phyloP scores from a whole-genome alignment of 2,113 vertebrate genomes.

The Neomonachus schauinslandi region DNA sequence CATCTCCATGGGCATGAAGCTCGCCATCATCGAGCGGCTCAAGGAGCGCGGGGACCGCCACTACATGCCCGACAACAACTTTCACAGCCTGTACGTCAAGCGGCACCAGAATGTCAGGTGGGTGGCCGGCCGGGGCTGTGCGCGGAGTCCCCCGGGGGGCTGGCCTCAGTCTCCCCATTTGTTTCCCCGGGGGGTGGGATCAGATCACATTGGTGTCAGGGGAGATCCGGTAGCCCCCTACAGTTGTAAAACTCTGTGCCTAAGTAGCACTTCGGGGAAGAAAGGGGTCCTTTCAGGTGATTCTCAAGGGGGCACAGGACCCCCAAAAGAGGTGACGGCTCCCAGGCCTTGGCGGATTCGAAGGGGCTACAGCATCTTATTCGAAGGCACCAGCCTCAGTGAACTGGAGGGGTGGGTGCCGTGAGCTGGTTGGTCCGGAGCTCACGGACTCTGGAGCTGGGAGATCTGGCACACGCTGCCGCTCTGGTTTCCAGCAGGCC shows the following conservation, averaged over 20 bases:
- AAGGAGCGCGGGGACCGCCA: conserved; percentile 94
- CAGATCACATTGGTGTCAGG: not conserved
- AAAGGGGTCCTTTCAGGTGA: not conserved
- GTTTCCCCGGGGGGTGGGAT: not conserved
- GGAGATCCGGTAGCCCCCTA: not conserved
- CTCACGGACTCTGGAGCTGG: accelerated
- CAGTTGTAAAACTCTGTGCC: not conserved
- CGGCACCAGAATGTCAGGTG: conserved; percentile 90
- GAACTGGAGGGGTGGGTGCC: not conserved
- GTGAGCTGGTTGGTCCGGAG: not conserved
- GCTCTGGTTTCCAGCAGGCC: not conserved
- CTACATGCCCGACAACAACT: conserved; percentile 96
- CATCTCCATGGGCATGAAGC: conserved; percentile 99
- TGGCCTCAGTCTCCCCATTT: not conserved
- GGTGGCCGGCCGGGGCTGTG: accelerated
- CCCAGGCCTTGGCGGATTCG: not conserved
- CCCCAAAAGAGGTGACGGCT: not conserved
- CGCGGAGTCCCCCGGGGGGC: accelerated
- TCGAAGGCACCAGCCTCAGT: not conserved
- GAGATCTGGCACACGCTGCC: accelerated
- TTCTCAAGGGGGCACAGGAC: not conserved
- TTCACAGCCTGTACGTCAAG: conserved; percentile 98
- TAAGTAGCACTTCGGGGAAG: not conserved
- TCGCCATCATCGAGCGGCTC: conserved; percentile 96
- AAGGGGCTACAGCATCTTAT: not conserved